These are phyloP conservation scores for Rhineura floridana DNA, from an alignment of 2,113 vertebrate species.

Conservation along the genomic window DNA sequence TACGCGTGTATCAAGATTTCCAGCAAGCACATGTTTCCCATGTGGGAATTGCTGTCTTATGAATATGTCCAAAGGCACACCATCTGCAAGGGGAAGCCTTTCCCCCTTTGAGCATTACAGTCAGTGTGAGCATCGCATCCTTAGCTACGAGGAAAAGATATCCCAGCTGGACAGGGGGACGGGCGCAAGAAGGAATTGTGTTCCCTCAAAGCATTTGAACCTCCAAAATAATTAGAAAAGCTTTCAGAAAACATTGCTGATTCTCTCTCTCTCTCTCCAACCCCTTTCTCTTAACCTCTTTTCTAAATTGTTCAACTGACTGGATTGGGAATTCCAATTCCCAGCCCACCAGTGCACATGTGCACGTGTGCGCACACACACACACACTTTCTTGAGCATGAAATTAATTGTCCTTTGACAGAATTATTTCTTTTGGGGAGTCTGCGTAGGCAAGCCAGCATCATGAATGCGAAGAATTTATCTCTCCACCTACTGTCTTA, in stretches of 20 bases:
- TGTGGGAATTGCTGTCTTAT: constrained; percentile 38
- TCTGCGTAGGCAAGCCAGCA: constrained; percentile 66
- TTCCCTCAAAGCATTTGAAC: constrained; percentile 47
- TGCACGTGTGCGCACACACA: no score
- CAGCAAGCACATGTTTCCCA: not conserved
- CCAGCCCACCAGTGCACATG: no score
- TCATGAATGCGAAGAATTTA: constrained; percentile 71
- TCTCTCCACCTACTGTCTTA: constrained; percentile 83
- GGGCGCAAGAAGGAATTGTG: constrained; percentile 21
- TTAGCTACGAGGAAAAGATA: constrained; percentile 52
- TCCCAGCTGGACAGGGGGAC: constrained; percentile 39
- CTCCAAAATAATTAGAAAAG: constrained; percentile 1
- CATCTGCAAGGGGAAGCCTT: constrained; percentile 41
- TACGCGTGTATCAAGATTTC: not conserved
- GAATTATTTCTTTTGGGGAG: constrained; percentile 6
- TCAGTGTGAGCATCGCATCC: constrained; percentile 41
- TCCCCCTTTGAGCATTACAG: constrained; percentile 33
- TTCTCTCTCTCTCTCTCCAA: no score
- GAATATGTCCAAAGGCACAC: constrained; percentile 38
- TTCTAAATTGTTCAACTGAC: not conserved
- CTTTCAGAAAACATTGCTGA: constrained; percentile 21
- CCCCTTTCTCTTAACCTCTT: constrained; percentile 16
- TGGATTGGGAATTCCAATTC: not conserved
- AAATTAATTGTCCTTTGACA: constrained; percentile 71
- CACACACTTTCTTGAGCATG: constrained; percentile 47